Evolutionary conservation across 2,888 invertebrate species (phyloP), one percentile per base, ranked within the genome.

Genomic region (Yponomeuta cagnagella): DNA sequence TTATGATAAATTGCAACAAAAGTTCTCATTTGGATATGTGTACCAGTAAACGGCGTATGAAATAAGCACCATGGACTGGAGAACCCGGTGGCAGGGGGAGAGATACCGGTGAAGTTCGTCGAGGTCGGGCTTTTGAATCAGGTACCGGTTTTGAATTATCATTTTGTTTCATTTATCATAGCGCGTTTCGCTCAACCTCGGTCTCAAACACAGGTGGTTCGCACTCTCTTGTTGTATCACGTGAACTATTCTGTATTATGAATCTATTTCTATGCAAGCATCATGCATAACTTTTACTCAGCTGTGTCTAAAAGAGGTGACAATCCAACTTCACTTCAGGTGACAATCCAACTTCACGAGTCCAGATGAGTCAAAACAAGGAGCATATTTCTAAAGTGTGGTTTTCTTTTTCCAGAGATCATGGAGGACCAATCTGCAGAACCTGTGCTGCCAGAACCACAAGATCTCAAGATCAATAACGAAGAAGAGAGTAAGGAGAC

Each of bases 81-180:
- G 83, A 82, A 84, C 86, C 76, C 79, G 84, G 79, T 86, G 86
- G 80, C 82, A 80, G 81, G 79, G 80, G 76, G 79, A 80, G 79
- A 79, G 81, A 76, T 78, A 78, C 81, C 85, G 86, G 82, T 88
- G 88, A 89, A 89, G 86, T 83, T 82, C 80, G 83, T 82, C 87
- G 87, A 89, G 87, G 87, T 85, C 86, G 83, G 81, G 84, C 79
- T 88, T 90, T 90, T 89, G 79, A 88, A 89, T 86, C 85, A 90
- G 89, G 91, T 91, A 92, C 91, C 90, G 90, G 91, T 92, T 92
- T 90, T 89, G 83, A 83, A 84, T 89, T 89, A 89, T 90, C 85
- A 88, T 90, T 89, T 89, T 88, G 86, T 90, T 90, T 89, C 88
- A 90, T 89, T 90, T 90, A 87, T 87, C 83, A 81, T 83, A 81